Conservation (phyloP, 2,797 vertebrate genomes). For the Cryptoblepharus egeriae region DNA sequence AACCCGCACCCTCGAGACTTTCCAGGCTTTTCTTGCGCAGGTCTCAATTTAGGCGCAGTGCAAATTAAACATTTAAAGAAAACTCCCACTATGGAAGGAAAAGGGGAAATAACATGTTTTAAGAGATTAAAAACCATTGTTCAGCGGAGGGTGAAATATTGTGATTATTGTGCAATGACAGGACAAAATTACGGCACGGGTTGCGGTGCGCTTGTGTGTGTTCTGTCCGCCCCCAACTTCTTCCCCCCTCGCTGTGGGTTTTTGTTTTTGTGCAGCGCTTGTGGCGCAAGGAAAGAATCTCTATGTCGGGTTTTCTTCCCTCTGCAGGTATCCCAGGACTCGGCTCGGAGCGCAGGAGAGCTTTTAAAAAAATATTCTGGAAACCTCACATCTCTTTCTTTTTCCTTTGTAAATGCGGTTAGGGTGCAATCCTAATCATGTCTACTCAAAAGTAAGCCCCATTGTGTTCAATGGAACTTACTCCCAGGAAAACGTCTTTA, state of each 20-base stretch:
- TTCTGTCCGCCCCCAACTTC: neutral
- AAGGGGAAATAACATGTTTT: neutral
- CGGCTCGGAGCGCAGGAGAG: neutral
- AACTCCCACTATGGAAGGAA: neutral
- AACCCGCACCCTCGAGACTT: neutral
- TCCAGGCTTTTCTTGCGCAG: too few species aligned
- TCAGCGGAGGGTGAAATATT: slow-evolving; percentile 22
- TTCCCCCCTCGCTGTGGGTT: neutral
- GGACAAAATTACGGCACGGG: slow-evolving; percentile 2
- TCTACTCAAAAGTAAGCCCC: too few species aligned
- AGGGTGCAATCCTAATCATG: too few species aligned
- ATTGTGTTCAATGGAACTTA: too few species aligned
- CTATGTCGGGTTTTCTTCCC: too few species aligned
- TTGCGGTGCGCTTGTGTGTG: neutral
- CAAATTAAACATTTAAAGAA: neutral
- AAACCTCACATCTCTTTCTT: neutral
- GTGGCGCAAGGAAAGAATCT: too few species aligned
- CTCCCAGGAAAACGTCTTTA: too few species aligned
- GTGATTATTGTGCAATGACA: slow-evolving; percentile 9
- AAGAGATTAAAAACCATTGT: slow-evolving; percentile 6
- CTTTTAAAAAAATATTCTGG: neutral
- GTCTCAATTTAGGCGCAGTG: neutral
- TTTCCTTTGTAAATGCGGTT: too few species aligned
- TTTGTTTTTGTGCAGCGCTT: neutral
- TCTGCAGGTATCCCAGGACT: neutral